Evolutionary conservation across 1,140 invertebrate species (phyloP), one percentile per base, ranked within the genome.

Genomic region (Nasonia longicornis): DNA sequence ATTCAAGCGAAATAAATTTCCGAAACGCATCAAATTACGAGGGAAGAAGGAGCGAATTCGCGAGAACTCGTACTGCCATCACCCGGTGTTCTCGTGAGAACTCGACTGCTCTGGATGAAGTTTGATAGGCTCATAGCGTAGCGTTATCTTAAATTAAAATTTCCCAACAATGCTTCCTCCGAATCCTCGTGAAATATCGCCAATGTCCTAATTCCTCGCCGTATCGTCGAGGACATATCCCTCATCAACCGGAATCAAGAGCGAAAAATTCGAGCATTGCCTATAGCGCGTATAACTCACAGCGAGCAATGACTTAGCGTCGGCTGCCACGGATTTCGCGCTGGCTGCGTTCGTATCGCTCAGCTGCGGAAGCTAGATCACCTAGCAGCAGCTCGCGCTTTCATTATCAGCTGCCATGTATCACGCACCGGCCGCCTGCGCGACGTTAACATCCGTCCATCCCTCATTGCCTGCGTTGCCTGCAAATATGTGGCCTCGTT

Each of bases 351-450:
- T 58, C 64, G 64, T 67, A 67, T 31, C 22, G 64, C 64, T 29
- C 64, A 67, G 22, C 20, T 48, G 48, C 35, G 71, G 22, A 64
- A 80, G 20, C 70, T 29, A 26, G 26, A 26, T 26, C 26, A 1
- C 26, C 63, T n/a, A 29, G 35, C 35, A 80, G n/a, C 70, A 38
- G 31, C 35, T 71, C 85, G 84, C 86, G 89, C 89, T 90, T 90
- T 90, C 89, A 91, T 90, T 90, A 90, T 91, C 89, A 89, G 86
- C 82, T 84, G 81, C 85, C 86, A 90, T 91, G 89, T 86, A 90
- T 90, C 89, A 90, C 82, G 75, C 80, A 75, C 78, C 83, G 85
- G 83, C 82, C 83, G 72, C 85, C 84, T 84, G 87, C 84, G 84
- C 87, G 86, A 88, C 88, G 87, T 87, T 76, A 86, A 87, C 85